A percentile compares a stretch with the other conserved stretches of the same genome.
phyloP scores from a whole-genome alignment of 1,140 invertebrate genomes.

The Bombus balteatus region DNA sequence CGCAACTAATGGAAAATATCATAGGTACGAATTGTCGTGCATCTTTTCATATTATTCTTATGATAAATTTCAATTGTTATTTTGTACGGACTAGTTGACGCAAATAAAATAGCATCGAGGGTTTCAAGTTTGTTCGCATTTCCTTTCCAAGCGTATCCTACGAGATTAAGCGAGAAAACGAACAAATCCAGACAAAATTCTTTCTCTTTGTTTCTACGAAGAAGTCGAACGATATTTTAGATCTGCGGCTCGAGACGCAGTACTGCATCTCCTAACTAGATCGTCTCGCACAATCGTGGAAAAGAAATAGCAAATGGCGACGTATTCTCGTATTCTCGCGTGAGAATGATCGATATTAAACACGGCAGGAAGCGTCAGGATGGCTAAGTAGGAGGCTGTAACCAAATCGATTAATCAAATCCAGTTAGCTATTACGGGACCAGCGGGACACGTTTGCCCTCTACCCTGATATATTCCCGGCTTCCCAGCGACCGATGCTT shows the following conservation, averaged over 20 bases:
- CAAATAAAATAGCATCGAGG: not conserved
- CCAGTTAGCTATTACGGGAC: conserved; percentile 66
- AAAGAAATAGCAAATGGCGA: not conserved
- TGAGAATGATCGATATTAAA: conserved; percentile 57
- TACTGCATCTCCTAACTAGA: not conserved
- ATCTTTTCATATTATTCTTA: not conserved
- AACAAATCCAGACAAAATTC: not conserved
- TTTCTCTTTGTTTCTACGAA: not conserved
- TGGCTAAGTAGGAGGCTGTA: conserved; percentile 55
- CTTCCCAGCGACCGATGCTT: conserved; percentile 8
- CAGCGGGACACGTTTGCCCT: conserved; percentile 41
- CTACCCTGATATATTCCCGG: conserved; percentile 25
- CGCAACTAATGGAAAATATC: not conserved
- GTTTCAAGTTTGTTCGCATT: not conserved
- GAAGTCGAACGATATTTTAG: not conserved
- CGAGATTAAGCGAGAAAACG: no score
- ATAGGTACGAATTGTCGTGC: no score
- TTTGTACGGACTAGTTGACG: not conserved
- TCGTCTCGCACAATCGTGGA: not conserved
- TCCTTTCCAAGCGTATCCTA: no score
- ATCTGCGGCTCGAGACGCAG: not conserved
- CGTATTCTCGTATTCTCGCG: not conserved
- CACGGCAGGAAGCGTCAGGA: conserved; percentile 39
- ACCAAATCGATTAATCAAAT: conserved; percentile 70
- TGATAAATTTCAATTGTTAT: not conserved